Conservation (phyloP, 2,888 invertebrate species). For the Cerastis leucographa region DNA sequence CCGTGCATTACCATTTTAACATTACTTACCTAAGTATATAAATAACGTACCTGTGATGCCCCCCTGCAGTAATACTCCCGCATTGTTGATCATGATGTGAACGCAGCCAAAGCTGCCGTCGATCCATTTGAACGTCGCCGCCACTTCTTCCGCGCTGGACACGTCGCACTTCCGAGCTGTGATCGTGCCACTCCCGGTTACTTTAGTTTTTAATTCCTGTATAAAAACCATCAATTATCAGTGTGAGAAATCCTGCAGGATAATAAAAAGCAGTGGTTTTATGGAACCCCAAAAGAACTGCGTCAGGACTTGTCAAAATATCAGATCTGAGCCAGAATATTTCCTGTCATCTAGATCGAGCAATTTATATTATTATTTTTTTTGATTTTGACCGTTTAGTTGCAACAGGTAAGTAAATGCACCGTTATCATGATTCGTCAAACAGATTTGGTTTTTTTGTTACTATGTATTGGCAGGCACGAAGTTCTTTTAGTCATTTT, state of each 20-base stretch:
- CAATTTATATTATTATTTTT: neutral
- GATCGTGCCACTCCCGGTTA: constrained; percentile 67
- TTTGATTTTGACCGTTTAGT: neutral
- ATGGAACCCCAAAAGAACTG: neutral
- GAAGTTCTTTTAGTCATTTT: neutral
- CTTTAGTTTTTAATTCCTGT: constrained; percentile 64
- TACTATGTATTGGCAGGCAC: neutral
- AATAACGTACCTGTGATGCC: constrained; percentile 70
- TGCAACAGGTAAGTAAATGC: neutral
- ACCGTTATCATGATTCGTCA: neutral
- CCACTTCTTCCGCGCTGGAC: constrained; percentile 66
- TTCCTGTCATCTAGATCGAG: neutral
- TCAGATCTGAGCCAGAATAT: neutral
- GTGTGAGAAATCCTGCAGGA: no score
- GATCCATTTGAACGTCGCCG: constrained; percentile 72
- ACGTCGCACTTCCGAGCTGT: constrained; percentile 73
- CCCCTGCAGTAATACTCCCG: constrained; percentile 70
- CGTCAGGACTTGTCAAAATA: neutral
- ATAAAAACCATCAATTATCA: neutral
- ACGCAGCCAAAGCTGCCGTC: constrained; percentile 68
- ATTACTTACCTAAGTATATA: neutral
- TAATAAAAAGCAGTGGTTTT: neutral
- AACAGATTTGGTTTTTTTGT: neutral
- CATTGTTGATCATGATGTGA: constrained; percentile 76
- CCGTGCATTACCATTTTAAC: neutral